Percentiles rank a stretch among this genome's conserved stretches.
Conservation (phyloP, 1,140 invertebrate genomes). For the Heliconius eleuchia region DNA sequence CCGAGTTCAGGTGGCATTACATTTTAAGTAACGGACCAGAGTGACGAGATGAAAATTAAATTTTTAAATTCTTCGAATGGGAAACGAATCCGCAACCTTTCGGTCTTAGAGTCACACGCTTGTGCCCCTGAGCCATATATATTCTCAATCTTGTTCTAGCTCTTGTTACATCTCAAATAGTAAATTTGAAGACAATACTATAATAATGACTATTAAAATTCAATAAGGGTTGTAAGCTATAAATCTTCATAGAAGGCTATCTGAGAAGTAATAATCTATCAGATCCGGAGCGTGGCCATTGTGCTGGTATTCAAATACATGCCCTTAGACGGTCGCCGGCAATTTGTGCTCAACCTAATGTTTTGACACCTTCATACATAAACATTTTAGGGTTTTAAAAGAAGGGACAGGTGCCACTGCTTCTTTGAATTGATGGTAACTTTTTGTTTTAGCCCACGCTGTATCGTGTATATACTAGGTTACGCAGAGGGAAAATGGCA, state of each 20-base stretch:
- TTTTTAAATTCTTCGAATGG: too few relatives aligned
- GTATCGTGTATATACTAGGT: too few relatives aligned
- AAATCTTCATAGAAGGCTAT: constrained; percentile 77
- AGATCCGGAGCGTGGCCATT: constrained; percentile 64
- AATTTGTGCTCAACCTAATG: constrained; percentile 64
- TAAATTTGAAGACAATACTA: constrained; percentile 63
- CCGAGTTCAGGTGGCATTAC: too few relatives aligned
- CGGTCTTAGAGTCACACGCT: too few relatives aligned
- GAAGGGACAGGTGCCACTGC: constrained; percentile 29
- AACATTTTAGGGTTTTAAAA: constrained; percentile 61
- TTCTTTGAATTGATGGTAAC: too few relatives aligned
- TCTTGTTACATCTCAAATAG: constrained; percentile 39
- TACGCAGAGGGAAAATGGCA: too few relatives aligned
- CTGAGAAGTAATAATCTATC: constrained; percentile 68
- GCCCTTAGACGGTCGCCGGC: constrained; percentile 59
- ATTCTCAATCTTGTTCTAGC: too few relatives aligned
- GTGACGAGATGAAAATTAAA: too few relatives aligned
- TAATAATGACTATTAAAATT: constrained; percentile 72
- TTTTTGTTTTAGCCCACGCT: too few relatives aligned
- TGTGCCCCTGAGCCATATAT: too few relatives aligned
- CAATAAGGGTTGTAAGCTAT: constrained; percentile 67
- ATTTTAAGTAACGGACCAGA: too few relatives aligned
- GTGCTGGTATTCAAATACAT: constrained; percentile 69
- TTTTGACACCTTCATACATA: constrained; percentile 77
- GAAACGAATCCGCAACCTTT: too few relatives aligned